A percentile compares a stretch with the other conserved stretches of the same genome.
phyloP scores from a whole-genome alignment of 92 coral and sea anemone species.

The Siderastrea siderea region DNA sequence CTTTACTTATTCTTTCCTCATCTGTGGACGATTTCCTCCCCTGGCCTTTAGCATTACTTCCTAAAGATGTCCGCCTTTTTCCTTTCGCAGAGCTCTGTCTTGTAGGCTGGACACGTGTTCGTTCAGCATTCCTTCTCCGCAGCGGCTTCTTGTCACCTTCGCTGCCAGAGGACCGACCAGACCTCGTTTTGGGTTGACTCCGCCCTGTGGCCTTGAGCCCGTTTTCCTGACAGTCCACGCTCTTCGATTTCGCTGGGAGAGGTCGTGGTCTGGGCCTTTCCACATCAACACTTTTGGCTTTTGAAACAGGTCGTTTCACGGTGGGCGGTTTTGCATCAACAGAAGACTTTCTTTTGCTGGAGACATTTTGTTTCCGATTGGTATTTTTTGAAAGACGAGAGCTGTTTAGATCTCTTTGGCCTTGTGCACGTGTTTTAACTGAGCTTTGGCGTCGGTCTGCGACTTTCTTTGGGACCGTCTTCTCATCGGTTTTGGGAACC shows the following conservation, averaged over 20 bases:
- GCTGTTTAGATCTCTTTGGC: constrained; percentile 17
- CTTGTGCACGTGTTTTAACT: constrained; percentile 12
- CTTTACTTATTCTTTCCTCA: not conserved
- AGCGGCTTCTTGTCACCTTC: constrained; percentile 24
- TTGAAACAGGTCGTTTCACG: constrained; percentile 16
- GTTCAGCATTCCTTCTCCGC: not conserved
- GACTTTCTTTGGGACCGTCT: not conserved
- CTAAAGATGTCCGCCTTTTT: not conserved
- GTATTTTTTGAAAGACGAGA: not conserved
- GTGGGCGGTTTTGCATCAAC: not conserved
- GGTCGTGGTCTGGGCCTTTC: constrained; percentile 30
- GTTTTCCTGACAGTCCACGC: not conserved
- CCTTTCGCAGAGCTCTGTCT: not conserved
- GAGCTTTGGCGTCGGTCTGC: constrained; percentile 6
- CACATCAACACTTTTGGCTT: constrained; percentile 22
- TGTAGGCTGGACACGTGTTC: not conserved
- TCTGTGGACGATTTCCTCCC: not conserved
- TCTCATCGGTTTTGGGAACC: not conserved
- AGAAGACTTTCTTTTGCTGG: not conserved
- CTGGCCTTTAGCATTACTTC: not conserved
- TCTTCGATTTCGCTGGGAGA: constrained; percentile 23
- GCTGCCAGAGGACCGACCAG: constrained; percentile 11
- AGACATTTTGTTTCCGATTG: not conserved
- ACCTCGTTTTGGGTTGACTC: not conserved
- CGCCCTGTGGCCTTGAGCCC: not conserved